Evolutionary conservation across 2,888 invertebrate genomes (phyloP).

Genomic region (Hipparchia sbordonii): DNA sequence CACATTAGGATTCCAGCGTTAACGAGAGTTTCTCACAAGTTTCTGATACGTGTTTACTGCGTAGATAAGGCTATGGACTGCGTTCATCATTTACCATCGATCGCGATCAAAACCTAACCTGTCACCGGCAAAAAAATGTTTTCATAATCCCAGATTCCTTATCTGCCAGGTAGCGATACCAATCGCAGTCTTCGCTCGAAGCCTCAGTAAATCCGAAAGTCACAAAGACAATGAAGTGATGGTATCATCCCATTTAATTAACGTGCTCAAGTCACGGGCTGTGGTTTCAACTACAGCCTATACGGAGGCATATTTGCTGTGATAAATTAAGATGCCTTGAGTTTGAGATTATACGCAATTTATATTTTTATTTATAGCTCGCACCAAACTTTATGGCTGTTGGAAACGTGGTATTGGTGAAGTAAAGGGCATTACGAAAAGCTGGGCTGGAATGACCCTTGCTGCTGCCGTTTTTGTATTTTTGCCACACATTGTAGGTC

Average conservation of each 20-base stretch:
- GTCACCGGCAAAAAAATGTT: constrained; percentile 9
- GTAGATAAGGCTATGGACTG: not conserved
- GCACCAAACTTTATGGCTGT: not conserved
- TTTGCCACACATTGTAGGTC: not conserved
- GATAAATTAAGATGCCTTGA: not conserved
- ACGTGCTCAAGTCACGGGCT: constrained; percentile 28
- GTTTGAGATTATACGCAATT: not conserved
- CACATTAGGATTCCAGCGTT: no score
- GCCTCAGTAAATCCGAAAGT: constrained; percentile 60
- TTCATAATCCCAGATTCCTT: constrained; percentile 19
- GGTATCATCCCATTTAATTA: constrained; percentile 43
- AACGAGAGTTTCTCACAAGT: no score
- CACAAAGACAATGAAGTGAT: constrained; percentile 52
- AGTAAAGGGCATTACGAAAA: not conserved
- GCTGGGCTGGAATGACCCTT: not conserved
- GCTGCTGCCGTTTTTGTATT: not conserved
- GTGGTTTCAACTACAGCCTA: constrained; percentile 12
- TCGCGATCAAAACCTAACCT: not conserved
- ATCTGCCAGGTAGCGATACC: constrained; percentile 44
- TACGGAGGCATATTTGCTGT: not conserved
- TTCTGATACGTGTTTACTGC: no score
- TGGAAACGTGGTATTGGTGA: not conserved
- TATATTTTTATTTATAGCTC: not conserved
- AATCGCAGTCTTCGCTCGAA: constrained; percentile 55
- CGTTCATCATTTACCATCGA: not conserved